A percentile compares a stretch with the other conserved stretches of the same genome.
These are phyloP conservation scores for Sminthurinus aureus DNA, from an alignment of 2,888 invertebrate species.

Conservation along the genomic window DNA sequence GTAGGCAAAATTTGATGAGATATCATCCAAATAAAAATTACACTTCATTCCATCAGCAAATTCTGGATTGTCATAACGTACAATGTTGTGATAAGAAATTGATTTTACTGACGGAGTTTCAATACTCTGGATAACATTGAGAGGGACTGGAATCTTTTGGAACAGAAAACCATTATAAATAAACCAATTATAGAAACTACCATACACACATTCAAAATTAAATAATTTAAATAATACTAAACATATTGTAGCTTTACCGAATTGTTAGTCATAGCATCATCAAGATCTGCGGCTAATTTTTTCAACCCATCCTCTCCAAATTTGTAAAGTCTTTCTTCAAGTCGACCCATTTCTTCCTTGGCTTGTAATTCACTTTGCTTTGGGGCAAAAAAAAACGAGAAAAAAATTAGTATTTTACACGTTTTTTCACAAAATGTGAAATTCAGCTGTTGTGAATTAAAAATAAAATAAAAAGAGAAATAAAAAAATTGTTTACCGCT, in stretches of 20 bases:
- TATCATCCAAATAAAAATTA: slow-evolving; percentile 70
- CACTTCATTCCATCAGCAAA: slow-evolving; percentile 54
- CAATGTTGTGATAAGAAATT: slow-evolving; percentile 53
- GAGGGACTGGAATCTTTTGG: slow-evolving; percentile 72
- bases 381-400: neutral
- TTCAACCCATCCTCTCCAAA: slow-evolving; percentile 76
- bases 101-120: slow-evolving; percentile 77
- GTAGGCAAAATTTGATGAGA: slow-evolving; percentile 84
- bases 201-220: neutral
- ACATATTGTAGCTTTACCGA: slow-evolving; percentile 65
- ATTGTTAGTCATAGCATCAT: slow-evolving; percentile 77
- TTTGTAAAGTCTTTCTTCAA: slow-evolving; percentile 71
- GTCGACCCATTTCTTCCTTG: slow-evolving; percentile 75
- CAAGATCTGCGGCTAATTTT: slow-evolving; percentile 70
- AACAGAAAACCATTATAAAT: slow-evolving; percentile 47
- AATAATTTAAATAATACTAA: too few relatives aligned
- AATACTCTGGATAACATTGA: slow-evolving; percentile 75
- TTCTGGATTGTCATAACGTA: slow-evolving; percentile 51
- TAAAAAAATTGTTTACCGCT: slow-evolving; percentile 27
- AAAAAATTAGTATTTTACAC: neutral
- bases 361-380: slow-evolving; percentile 73
- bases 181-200: too few relatives aligned
- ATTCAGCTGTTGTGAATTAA: neutral
- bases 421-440: neutral
- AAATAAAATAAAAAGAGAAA: neutral